Conservation (phyloP, 2,888 invertebrate species). For the Choreutis nemorana region DNA sequence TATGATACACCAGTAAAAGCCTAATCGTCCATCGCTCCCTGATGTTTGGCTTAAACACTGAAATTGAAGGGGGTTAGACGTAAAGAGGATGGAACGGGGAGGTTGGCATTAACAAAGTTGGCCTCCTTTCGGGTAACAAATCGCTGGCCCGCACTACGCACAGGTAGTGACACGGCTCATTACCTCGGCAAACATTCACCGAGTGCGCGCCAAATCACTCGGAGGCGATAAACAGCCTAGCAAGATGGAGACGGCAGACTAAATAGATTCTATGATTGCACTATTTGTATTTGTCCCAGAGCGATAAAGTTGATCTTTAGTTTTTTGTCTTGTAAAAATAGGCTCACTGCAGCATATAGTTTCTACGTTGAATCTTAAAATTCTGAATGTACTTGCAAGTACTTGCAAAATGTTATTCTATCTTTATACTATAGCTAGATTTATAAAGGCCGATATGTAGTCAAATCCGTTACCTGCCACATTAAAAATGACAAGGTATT, state of each 20-base stretch:
- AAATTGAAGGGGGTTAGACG: slow-evolving; percentile 18
- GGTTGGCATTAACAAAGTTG: slow-evolving; percentile 22
- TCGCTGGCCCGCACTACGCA: slow-evolving; percentile 33
- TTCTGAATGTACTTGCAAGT: too few species aligned
- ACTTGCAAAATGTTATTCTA: too few species aligned
- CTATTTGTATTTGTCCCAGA: slow-evolving; percentile 4
- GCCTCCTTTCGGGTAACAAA: slow-evolving; percentile 35
- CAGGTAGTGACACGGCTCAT: slow-evolving; percentile 52
- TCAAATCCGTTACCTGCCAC: too few species aligned
- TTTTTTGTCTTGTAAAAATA: too few species aligned
- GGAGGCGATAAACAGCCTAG: slow-evolving; percentile 35
- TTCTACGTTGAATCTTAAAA: too few species aligned
- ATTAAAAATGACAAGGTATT: too few species aligned
- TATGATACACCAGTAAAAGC: slow-evolving; percentile 18
- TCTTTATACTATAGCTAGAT: too few species aligned
- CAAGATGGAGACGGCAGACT: slow-evolving; percentile 29
- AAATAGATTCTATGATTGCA: slow-evolving; percentile 11
- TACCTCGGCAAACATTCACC: slow-evolving; percentile 44
- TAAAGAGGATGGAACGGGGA: slow-evolving; percentile 11
- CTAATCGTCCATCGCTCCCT: slow-evolving; percentile 44
- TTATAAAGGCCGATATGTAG: too few species aligned
- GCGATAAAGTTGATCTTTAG: neutral
- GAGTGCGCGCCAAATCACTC: slow-evolving; percentile 47
- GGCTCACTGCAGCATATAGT: too few species aligned
- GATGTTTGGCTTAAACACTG: slow-evolving; percentile 35